Evolutionary conservation across 2,888 invertebrate species (phyloP), one percentile per base, ranked within the genome.

Genomic region (Fissipunctia ypsillon): DNA sequence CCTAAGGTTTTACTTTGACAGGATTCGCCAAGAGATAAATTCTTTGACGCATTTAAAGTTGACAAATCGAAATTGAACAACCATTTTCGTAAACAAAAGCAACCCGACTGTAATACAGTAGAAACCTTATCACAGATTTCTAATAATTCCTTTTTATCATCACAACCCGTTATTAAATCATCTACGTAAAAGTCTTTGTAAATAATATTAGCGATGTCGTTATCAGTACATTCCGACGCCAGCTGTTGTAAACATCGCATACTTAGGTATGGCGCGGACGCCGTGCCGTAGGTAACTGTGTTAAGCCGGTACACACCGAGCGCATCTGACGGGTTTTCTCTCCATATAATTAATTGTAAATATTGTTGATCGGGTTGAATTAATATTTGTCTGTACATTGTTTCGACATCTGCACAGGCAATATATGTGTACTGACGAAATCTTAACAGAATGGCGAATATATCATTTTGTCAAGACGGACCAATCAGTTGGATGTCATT

Each of bases 1-100:
- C 63, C 63, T 63, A 52, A 65, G 6, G 65, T 65, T 52, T 65
- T 65, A 65, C 65, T 65, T 38, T 65, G 65, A 52, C 65, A 52
- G 25, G 50, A 38, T 65, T 65, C 52, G 50, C 50, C 50, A 25
- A 65, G 12, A 10, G 65, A 65, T 65, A 65, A 52, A 52, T 38
- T 38, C 65, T 38, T 65, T 52, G 65, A 65, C 38, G 12, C 38
- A 12, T 52, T 65, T 41, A 65, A 54, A 41, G 28, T 41, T 65
- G 52, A 41, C 38, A 41, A 65, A 52, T 65, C 52, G 3, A 54
- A 65, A 41, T 52, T 65, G 12, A 65, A 65, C 25, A 65, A 41
- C 65, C 65, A 65, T 50, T 65, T 65, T 52, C 64, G 38, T 65
- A 65, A 65, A 65, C 14, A 41, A 14, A 65, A 65, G 54, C 38